Evolutionary conservation across 2,888 invertebrate species (phyloP), one percentile per base, ranked within the genome.

Genomic region (Aquatica leii): DNA sequence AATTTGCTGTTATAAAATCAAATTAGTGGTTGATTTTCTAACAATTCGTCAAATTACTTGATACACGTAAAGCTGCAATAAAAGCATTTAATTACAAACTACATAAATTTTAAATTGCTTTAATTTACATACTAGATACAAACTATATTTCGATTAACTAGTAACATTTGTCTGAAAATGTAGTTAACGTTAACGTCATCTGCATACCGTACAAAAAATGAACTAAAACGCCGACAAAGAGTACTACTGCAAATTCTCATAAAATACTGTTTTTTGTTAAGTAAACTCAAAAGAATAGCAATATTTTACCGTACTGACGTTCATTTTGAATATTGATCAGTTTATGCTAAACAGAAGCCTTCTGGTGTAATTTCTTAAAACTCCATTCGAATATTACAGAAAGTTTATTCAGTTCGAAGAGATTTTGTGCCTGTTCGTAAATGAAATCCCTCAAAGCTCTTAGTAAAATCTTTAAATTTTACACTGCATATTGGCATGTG

Each of bases 1-100:
- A 71, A 66, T 59, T 62, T 56, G 62, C 50, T 46, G 66, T 61
- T 58, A 67, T 69, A 71, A 73, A 73, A 73, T 69, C 69, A 56
- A 69, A 73, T 73, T 66, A 70, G 65, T 67, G 65, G 69, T 65
- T 62, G 65, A 69, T 71, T 71, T 68, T 46, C 56, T 50, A 65
- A 52, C 57, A 24, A 40, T 58, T 24, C 57, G 40, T 58, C 49
- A 49, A 50, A 50, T 58, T 41, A 50, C 18, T 58, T 40, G 24
- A 34, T 50, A n/a, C 15, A 50, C 50, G 49, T 58, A 31, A 50
- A 50, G 57, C 41, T 8, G 24, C 31, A 46, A 43, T 40, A 37
- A 18, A 37, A 12, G 18, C 41, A 20, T 35, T 59, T 53, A 40
- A 43, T 59, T 59, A 59, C 18, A 14, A 15, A 51, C 20, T 18